Conservation (phyloP, 2,888 invertebrate genomes). For the Emmelina monodactyla region DNA sequence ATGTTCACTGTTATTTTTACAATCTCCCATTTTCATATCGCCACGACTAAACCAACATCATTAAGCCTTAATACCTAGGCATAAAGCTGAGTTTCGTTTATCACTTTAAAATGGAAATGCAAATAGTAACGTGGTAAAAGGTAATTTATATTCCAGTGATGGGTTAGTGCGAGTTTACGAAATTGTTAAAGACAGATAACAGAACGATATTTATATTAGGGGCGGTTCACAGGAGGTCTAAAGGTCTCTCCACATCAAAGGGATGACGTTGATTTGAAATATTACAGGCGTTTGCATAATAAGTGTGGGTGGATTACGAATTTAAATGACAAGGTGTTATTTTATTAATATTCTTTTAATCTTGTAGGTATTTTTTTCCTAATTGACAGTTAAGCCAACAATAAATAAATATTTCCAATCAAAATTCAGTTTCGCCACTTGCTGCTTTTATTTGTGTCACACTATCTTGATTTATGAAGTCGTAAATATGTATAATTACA, state of each 20-base stretch:
- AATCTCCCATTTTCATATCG: conserved; percentile 18
- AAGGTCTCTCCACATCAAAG: conserved; percentile 5
- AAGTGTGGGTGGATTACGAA: too few species aligned
- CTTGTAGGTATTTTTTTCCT: too few species aligned
- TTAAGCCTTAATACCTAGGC: conserved; percentile 6
- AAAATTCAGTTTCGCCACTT: too few species aligned
- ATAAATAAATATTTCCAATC: too few species aligned
- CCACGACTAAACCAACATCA: conserved; percentile 14
- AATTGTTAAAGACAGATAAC: conserved; percentile 65
- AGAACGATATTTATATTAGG: conserved; percentile 58
- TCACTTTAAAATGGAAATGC: conserved; percentile 12
- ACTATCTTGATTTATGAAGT: too few species aligned
- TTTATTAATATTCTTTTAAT: too few species aligned
- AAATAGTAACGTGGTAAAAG: conserved; percentile 24
- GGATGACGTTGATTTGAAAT: too few species aligned
- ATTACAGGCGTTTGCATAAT: too few species aligned
- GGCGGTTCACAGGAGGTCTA: conserved; percentile 39
- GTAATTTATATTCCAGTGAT: conserved; percentile 61
- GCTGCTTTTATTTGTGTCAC: too few species aligned
- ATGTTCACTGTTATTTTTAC: conserved; percentile 49
- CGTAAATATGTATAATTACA: too few species aligned
- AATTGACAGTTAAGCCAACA: too few species aligned
- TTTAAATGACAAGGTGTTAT: too few species aligned
- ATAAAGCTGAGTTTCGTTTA: conserved; percentile 17
- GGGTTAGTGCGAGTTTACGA: conserved; percentile 60